These are phyloP conservation scores for Xyrichtys novacula DNA, from an alignment of 2,797 vertebrate species.

Conservation along the genomic window DNA sequence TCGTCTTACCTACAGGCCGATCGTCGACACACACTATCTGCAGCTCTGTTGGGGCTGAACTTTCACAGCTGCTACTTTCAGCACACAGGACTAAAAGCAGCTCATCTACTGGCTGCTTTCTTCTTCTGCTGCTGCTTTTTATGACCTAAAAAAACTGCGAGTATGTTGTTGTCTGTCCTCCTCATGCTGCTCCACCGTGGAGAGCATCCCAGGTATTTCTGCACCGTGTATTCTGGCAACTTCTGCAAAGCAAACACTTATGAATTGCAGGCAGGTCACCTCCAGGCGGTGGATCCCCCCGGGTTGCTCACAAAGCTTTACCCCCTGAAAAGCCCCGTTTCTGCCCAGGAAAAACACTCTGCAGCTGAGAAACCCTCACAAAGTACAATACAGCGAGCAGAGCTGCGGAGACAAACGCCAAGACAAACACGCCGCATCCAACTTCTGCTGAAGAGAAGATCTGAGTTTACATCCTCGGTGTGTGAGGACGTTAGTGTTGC, in stretches of 20 bases:
- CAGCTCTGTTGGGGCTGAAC: constrained; percentile 9
- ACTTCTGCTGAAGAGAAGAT: constrained; percentile 22
- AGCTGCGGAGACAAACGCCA: constrained; percentile 47
- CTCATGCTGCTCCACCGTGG: constrained; percentile 22
- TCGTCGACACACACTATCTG: constrained; percentile 32
- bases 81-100: constrained; percentile 2
- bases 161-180: constrained; percentile 35
- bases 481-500: constrained; percentile 25
- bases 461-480: constrained; percentile 39
- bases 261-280: constrained; percentile 56
- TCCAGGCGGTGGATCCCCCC: constrained; percentile 43
- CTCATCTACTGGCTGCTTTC: constrained; percentile 32
- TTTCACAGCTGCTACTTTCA: constrained; percentile 49
- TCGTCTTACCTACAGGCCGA: constrained; percentile 63
- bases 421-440: constrained; percentile 57
- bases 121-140: constrained; percentile 27
- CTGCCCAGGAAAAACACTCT: constrained; percentile 58
- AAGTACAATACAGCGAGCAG: constrained; percentile 63
- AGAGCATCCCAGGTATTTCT: constrained; percentile 61
- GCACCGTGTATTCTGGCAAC: constrained; percentile 54
- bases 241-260: constrained; percentile 64
- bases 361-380: constrained; percentile 66
- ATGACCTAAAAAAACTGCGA: constrained; percentile 13
- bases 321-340: constrained; percentile 51
- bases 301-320: constrained; percentile 39